These are phyloP conservation scores for Actinia tenebrosa DNA, from an alignment of 64 coral and sea anemone genomes.

Conservation along the genomic window DNA sequence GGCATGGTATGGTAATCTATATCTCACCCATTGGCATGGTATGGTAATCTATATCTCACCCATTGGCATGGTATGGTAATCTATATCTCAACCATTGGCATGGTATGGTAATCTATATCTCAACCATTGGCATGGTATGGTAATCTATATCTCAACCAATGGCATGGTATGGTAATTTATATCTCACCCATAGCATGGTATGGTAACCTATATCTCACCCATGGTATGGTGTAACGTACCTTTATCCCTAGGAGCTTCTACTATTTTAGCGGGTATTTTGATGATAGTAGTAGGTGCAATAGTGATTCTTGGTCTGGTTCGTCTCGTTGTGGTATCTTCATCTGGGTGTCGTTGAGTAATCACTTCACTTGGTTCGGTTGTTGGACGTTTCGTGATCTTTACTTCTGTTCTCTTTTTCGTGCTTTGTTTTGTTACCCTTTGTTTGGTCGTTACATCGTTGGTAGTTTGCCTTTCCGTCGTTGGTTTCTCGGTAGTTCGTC, in stretches of 20 bases:
- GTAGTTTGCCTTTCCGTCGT: background rate
- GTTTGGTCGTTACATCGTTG: background rate
- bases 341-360: background rate
- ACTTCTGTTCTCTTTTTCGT: background rate
- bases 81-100: background rate
- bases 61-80: too few species aligned
- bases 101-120: background rate
- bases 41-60: too few species aligned
- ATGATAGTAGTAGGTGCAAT: background rate
- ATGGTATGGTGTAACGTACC: background rate
- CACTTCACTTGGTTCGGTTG: background rate
- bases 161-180: background rate
- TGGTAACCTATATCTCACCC: background rate
- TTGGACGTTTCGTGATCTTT: background rate
- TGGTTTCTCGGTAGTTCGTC: background rate
- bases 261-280: slow-evolving; percentile 34
- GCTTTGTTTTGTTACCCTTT: background rate
- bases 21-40: too few species aligned
- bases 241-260: slow-evolving; percentile 28
- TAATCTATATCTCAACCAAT: background rate
- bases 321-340: background rate
- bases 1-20: too few species aligned
- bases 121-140: background rate
- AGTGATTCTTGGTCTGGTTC: background rate
- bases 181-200: background rate